phyloP scores from a whole-genome alignment of 1,140 invertebrate genomes.

The Adoxophyes honmai region DNA sequence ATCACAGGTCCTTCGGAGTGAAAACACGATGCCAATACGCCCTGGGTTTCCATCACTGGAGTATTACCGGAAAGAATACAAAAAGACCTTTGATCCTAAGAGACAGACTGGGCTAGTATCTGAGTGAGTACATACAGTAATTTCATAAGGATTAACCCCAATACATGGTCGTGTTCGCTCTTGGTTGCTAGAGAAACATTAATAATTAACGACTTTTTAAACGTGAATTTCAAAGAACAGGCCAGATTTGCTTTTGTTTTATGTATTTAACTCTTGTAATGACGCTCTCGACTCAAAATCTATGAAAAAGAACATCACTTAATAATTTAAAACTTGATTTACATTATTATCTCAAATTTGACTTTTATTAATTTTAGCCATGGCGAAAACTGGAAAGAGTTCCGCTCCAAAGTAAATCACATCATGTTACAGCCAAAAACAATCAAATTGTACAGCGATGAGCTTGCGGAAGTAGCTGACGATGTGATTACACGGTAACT shows the following conservation, averaged over 20 bases:
- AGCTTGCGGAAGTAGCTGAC: slow-evolving; percentile 61
- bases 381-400: slow-evolving; percentile 86
- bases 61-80: slow-evolving; percentile 38
- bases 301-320: too few species aligned
- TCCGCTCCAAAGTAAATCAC: slow-evolving; percentile 81
- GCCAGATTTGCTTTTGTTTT: too few species aligned
- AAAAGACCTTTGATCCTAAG: slow-evolving; percentile 18
- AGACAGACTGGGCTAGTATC: slow-evolving; percentile 18
- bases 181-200: too few species aligned
- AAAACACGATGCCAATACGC: background rate
- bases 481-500: slow-evolving; percentile 54
- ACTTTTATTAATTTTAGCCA: slow-evolving; percentile 78
- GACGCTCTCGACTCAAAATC: too few species aligned
- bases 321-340: too few species aligned
- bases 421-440: slow-evolving; percentile 73
- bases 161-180: too few species aligned
- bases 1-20: background rate
- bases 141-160: too few species aligned
- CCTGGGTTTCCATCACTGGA: slow-evolving; percentile 26
- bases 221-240: too few species aligned
- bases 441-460: slow-evolving; percentile 60
- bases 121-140: slow-evolving; percentile 30
- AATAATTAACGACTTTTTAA: too few species aligned
- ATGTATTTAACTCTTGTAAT: too few species aligned
- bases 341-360: too few species aligned